Conservation (phyloP, 2,888 invertebrate genomes). For the Celastrina argiolus region DNA sequence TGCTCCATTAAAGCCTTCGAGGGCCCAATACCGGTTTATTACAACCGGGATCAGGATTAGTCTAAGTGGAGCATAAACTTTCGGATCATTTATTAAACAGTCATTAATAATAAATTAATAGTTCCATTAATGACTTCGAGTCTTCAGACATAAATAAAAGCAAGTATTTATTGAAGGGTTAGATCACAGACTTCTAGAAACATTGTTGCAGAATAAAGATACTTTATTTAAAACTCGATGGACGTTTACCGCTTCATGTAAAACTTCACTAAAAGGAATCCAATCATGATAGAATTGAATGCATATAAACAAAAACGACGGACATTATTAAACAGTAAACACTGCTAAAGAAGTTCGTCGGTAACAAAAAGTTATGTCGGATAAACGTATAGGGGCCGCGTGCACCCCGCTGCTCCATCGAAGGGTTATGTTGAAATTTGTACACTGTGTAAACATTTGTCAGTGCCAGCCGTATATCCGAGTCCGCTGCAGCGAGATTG, state of each 20-base stretch:
- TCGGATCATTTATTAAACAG: neutral
- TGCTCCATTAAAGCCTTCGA: conserved; percentile 16
- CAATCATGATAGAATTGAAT: conserved; percentile 1
- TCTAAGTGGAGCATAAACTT: conserved; percentile 7
- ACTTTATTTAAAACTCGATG: neutral
- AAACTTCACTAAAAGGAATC: neutral
- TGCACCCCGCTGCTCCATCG: conserved; percentile 37
- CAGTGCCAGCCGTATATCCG: conserved; percentile 58
- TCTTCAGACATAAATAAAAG: neutral
- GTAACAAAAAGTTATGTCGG: conserved; percentile 32
- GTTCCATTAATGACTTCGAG: neutral
- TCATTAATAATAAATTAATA: conserved; percentile 13
- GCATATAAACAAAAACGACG: neutral
- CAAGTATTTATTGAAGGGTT: neutral
- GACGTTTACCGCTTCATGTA: neutral
- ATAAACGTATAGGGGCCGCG: conserved; percentile 32
- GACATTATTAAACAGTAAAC: conserved; percentile 11
- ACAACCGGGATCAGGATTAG: conserved; percentile 8
- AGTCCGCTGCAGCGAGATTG: conserved; percentile 61
- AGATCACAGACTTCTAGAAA: neutral
- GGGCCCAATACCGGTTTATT: conserved; percentile 18
- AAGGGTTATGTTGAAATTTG: conserved; percentile 63
- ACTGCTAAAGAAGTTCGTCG: conserved; percentile 14
- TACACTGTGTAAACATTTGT: conserved; percentile 69
- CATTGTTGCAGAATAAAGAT: neutral